These are phyloP conservation scores for Apodemia duryi DNA, from an alignment of 2,888 invertebrate species.

Conservation along the genomic window DNA sequence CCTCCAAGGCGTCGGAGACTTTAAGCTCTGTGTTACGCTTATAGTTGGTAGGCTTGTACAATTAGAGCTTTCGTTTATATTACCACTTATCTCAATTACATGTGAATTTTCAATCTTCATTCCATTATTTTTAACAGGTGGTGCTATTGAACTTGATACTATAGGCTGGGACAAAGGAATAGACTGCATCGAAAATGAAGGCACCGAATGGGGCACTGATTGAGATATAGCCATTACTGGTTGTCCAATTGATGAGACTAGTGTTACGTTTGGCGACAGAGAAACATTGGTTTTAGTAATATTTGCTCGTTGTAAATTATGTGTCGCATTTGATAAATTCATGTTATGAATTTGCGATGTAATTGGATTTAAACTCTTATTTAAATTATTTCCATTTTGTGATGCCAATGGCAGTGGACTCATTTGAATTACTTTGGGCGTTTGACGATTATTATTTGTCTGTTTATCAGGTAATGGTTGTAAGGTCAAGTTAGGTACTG, in stretches of 20 bases:
- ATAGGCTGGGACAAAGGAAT: constrained; percentile 72
- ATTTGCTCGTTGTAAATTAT: constrained; percentile 54
- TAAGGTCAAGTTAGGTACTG: constrained; percentile 67
- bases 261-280: constrained; percentile 67
- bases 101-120: constrained; percentile 68
- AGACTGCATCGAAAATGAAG: constrained; percentile 65
- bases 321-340: constrained; percentile 59
- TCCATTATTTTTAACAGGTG: constrained; percentile 53
- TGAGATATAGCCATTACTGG: constrained; percentile 75
- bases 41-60: constrained; percentile 62
- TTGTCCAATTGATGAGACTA: constrained; percentile 66
- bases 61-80: constrained; percentile 59
- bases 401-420: constrained; percentile 51
- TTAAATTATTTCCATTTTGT: constrained; percentile 53
- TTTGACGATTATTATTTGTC: constrained; percentile 54
- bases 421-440: constrained; percentile 72
- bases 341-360: constrained; percentile 71
- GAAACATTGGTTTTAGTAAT: constrained; percentile 60
- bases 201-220: constrained; percentile 55
- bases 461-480: constrained; percentile 71
- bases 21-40: constrained; percentile 67
- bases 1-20: constrained; percentile 72
- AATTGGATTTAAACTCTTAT: constrained; percentile 66
- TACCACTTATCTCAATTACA: constrained; percentile 71
- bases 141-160: constrained; percentile 69